Conservation (phyloP, 2,113 vertebrate genomes). For the Phyllostomus discolor region DNA sequence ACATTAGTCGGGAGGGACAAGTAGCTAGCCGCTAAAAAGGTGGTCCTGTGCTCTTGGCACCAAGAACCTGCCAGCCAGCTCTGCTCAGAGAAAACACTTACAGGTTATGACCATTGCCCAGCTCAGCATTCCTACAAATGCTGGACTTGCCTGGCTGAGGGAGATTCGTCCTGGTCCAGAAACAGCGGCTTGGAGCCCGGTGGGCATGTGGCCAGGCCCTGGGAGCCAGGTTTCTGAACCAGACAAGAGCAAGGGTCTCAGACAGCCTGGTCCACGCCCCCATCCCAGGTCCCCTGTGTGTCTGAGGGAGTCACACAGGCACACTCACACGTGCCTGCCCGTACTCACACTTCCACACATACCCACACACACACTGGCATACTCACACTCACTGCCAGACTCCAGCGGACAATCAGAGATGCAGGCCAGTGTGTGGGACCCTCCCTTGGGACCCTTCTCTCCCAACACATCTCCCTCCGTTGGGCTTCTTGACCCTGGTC, state of each 20-base stretch:
- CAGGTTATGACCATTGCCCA: background rate
- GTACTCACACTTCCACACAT: background rate
- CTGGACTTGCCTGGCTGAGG: background rate
- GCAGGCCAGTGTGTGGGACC: background rate
- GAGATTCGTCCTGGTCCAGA: background rate
- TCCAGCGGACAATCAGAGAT: background rate
- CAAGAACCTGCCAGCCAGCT: background rate
- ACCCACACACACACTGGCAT: background rate
- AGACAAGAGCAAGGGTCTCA: background rate
- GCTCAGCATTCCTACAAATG: background rate
- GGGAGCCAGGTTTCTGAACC: background rate
- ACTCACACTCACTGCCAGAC: background rate
- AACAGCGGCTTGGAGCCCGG: background rate
- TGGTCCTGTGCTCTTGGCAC: background rate
- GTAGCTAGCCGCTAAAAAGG: background rate
- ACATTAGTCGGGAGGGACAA: background rate
- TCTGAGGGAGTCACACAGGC: background rate
- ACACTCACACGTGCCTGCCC: rapidly evolving
- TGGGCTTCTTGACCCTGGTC: background rate
- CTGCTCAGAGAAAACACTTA: background rate
- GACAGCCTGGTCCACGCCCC: background rate
- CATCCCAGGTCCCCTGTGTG: background rate
- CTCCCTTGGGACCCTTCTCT: background rate
- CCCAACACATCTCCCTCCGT: background rate
- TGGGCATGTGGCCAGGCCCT: background rate